Evolutionary conservation across 2,888 invertebrate species (phyloP), one percentile per base, ranked within the genome.

Genomic region (Esperia sulphurella): DNA sequence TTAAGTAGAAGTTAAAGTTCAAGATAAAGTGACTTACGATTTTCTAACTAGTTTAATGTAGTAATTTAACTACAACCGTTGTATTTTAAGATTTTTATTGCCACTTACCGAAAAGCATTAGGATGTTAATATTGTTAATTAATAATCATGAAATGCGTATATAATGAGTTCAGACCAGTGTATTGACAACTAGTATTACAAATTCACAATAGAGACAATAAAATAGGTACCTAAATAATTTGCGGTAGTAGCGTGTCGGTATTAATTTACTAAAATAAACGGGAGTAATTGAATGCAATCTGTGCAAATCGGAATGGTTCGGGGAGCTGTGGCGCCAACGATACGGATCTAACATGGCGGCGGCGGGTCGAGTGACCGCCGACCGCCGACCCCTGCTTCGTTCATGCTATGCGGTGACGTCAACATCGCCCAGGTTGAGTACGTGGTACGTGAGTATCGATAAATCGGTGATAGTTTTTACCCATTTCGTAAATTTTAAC

Each of bases 251-350:
- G 48, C 50, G 50, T 55, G 51, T 55, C 57, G 35, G 57, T 58
- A 62, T 68, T 72, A 77, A 81, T 81, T 81, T 78, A 72, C 65
- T 66, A 72, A 78, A 77, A 21, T 21, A 72, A 64, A 64, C 65
- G 51, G 68, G 63, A 68, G 68, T 71, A 70, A 76, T 79, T 75
- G 61, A 77, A 72, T 75, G 75, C 78, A 78, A 75, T 77, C 73
- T 68, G 71, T 73, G 72, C 71, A 75, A 82, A 76, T 79, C 71
- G 66, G 65, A 65, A 68, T 65, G 71, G 69, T n/a, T n/a, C 69
- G 64, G 66, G 66, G 66, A 71, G 68, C 69, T 75, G 74, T 79
- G 85, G 84, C 85, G 83, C 83, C 80, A 78, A 73, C 75, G 84
- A 83, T 85, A 81, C 65, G 54, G 60, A 84, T 84, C 83, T 79